phyloP scores from a whole-genome alignment of 2,113 vertebrate species.

The Opisthocomus hoazin region DNA sequence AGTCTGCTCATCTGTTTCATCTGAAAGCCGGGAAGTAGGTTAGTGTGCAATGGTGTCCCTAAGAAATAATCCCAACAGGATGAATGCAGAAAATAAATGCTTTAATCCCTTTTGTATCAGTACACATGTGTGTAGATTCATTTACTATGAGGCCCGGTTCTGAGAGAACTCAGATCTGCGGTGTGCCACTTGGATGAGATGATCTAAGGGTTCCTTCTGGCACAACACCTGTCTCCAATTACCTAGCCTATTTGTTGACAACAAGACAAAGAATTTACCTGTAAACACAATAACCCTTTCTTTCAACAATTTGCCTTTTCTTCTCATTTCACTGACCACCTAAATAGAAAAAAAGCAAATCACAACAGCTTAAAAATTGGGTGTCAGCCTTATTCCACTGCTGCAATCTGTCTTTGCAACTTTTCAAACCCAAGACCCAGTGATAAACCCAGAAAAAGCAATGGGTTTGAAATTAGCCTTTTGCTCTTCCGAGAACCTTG shows the following conservation, averaged over 20 bases:
- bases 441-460: background rate
- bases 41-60: background rate
- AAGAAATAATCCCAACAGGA: background rate
- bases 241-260: background rate
- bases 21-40: background rate
- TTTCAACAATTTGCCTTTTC: background rate
- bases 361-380: background rate
- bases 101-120: background rate
- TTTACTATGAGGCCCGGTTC: background rate
- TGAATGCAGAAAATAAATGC: background rate
- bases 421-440: background rate
- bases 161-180: background rate
- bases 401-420: background rate
- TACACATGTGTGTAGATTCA: background rate
- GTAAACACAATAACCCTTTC: background rate
- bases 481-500: background rate
- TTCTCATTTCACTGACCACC: background rate
- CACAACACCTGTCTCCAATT: background rate
- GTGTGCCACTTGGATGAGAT: background rate
- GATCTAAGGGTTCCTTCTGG: background rate
- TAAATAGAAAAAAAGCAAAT: background rate
- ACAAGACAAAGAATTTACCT: background rate
- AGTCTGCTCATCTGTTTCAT: background rate
- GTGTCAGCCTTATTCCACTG: background rate
- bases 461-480: background rate